Evolutionary conservation across 2,888 invertebrate species (phyloP).

Genomic region (Drosophila subsilvestris): DNA sequence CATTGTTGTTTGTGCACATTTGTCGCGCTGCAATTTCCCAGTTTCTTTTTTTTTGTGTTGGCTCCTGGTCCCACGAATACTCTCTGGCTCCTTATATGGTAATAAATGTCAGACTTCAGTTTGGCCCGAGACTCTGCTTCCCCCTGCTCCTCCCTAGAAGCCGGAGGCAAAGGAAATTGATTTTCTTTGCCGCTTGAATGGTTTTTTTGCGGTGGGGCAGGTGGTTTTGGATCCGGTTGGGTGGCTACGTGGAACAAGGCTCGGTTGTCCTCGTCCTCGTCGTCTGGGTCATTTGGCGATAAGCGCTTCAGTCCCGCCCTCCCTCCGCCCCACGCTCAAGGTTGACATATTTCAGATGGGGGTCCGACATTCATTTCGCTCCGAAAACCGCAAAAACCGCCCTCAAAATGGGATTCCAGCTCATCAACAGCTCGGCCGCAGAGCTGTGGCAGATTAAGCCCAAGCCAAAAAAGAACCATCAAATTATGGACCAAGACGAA

Average conservation of each 20-base stretch:
- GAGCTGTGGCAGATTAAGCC: constrained; percentile 44
- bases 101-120: constrained; percentile 74
- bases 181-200: constrained; percentile 67
- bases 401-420: constrained; percentile 37
- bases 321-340: constrained; percentile 7
- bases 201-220: constrained; percentile 20
- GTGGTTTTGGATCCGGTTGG: constrained; percentile 12
- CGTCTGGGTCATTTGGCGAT: constrained; percentile 50
- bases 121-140: constrained; percentile 50
- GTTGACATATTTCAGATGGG: constrained; percentile 47
- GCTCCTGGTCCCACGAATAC: constrained; percentile 19
- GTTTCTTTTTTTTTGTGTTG: constrained; percentile 41
- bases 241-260: neutral
- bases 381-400: constrained; percentile 15
- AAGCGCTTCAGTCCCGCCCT: constrained; percentile 28
- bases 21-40: constrained; percentile 65
- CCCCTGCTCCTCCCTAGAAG: constrained; percentile 13
- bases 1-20: constrained; percentile 56
- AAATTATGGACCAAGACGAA: constrained; percentile 46
- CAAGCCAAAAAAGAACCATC: constrained; percentile 15
- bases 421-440: constrained; percentile 54
- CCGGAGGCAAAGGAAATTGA: constrained; percentile 65
- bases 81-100: constrained; percentile 72
- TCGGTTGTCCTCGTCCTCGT: constrained; percentile 25
- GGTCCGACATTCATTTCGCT: constrained; percentile 45